phyloP scores from a whole-genome alignment of 2,797 vertebrate genomes.

The Micropoecilia bifurca region DNA sequence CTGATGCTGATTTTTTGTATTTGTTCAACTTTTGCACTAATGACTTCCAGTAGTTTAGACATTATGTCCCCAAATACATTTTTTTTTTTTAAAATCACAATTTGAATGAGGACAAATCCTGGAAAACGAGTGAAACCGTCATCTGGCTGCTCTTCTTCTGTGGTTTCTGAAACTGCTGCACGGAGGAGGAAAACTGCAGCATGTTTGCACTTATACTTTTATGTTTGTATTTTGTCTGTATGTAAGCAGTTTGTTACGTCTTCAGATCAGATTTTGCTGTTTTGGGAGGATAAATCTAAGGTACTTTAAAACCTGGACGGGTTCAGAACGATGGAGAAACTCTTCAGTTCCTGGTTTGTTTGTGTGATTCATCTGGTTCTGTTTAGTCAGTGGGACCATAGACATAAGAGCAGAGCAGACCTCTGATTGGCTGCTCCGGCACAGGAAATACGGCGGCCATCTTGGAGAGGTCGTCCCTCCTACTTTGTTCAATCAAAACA shows the following conservation, averaged over 20 bases:
- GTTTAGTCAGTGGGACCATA: constrained; percentile 22
- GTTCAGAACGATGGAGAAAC: constrained; percentile 6
- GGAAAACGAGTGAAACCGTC: neutral
- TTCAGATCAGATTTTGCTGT: constrained; percentile 13
- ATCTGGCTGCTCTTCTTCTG: constrained; percentile 26
- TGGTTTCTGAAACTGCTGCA: constrained; percentile 32
- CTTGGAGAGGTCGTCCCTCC: too few relatives aligned
- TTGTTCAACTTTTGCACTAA: constrained; percentile 81
- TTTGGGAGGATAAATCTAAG: constrained; percentile 30
- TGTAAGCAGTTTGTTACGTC: constrained; percentile 1
- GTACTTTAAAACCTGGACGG: constrained; percentile 36
- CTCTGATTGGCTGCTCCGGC: too few relatives aligned
- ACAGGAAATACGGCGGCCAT: too few relatives aligned
- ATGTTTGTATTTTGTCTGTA: constrained; percentile 12
- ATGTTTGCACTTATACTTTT: constrained; percentile 69
- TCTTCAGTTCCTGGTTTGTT: neutral
- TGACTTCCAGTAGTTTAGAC: constrained; percentile 58
- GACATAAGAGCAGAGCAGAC: too few relatives aligned
- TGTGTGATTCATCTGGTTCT: constrained; percentile 41
- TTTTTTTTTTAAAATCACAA: too few relatives aligned
- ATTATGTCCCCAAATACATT: constrained; percentile 36
- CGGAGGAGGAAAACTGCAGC: constrained; percentile 37
- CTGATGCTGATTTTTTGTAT: constrained; percentile 58
- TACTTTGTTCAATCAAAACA: too few relatives aligned
- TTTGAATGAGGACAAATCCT: constrained; percentile 12